Percentiles rank a stretch among this genome's conserved stretches.
phyloP scores from a whole-genome alignment of 2,888 invertebrate genomes.

The Keiferia lycopersicella region DNA sequence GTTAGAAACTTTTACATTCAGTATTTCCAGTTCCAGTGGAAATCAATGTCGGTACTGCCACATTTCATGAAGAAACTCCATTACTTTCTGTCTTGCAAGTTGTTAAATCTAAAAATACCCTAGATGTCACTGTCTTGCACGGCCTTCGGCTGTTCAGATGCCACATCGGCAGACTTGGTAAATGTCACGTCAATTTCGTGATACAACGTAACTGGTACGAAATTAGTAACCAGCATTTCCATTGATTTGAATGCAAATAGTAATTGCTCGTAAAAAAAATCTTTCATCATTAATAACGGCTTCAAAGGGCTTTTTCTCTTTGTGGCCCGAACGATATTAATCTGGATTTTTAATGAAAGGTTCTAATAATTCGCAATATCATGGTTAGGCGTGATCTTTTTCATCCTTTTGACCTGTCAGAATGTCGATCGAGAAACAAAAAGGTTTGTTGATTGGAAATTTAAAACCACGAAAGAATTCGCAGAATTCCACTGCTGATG shows the following conservation, averaged over 20 bases:
- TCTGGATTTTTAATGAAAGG: neutral
- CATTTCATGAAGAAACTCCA: slow-evolving; percentile 4
- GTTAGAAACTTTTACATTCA: neutral
- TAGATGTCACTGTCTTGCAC: slow-evolving; percentile 34
- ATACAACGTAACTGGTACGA: slow-evolving; percentile 63
- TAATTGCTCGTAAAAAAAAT: slow-evolving; percentile 23
- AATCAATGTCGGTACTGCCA: neutral
- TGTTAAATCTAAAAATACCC: slow-evolving; percentile 21
- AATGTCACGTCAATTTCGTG: slow-evolving; percentile 65
- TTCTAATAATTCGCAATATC: neutral
- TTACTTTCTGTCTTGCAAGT: neutral
- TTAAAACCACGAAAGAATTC: slow-evolving; percentile 2
- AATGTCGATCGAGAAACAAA: neutral
- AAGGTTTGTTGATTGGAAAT: neutral
- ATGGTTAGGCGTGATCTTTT: neutral
- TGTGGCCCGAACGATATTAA: neutral
- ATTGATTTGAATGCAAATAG: slow-evolving; percentile 44
- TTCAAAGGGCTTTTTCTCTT: neutral
- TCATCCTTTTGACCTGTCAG: neutral
- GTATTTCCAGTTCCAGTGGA: neutral
- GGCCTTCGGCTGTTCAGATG: slow-evolving; percentile 52
- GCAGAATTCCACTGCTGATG: slow-evolving; percentile 17
- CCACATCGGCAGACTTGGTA: slow-evolving; percentile 46
- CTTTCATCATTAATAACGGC: neutral
- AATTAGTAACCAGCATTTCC: slow-evolving; percentile 39